Conservation (phyloP, 2,888 invertebrate genomes). For the Ferrisia virgata region DNA sequence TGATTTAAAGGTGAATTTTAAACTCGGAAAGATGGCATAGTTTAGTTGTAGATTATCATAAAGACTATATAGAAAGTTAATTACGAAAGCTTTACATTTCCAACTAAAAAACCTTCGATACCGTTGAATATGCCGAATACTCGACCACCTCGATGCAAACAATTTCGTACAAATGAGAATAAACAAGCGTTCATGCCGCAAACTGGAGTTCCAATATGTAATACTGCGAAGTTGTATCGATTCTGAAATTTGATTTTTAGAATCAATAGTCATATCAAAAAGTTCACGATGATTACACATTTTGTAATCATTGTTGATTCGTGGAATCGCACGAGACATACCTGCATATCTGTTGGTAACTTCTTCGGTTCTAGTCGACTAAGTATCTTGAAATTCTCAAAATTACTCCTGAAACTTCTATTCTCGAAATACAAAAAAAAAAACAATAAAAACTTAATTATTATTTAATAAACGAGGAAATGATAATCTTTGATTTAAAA, state of each 20-base stretch:
- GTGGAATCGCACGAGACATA: not conserved
- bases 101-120: conserved; percentile 36
- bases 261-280: no score
- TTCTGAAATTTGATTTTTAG: not conserved
- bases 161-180: conserved; percentile 32
- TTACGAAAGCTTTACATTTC: conserved; percentile 19
- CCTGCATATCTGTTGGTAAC: not conserved
- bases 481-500: not conserved
- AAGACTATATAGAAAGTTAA: not conserved
- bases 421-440: not conserved
- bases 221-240: conserved; percentile 22
- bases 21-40: no score
- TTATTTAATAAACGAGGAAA: no score
- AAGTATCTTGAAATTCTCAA: conserved; percentile 29
- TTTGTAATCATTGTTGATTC: no score
- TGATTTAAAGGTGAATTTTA: no score
- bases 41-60: no score
- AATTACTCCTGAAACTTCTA: conserved; percentile 30
- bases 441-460: not conserved
- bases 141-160: not conserved
- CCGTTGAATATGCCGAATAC: conserved; percentile 34
- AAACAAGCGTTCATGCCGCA: conserved; percentile 43
- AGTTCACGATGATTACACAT: no score
- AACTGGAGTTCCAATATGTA: conserved; percentile 41
- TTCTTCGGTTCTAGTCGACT: conserved; percentile 24